These are phyloP conservation scores for Triops longicaudatus DNA, from an alignment of 1,140 invertebrate genomes.

Conservation along the genomic window DNA sequence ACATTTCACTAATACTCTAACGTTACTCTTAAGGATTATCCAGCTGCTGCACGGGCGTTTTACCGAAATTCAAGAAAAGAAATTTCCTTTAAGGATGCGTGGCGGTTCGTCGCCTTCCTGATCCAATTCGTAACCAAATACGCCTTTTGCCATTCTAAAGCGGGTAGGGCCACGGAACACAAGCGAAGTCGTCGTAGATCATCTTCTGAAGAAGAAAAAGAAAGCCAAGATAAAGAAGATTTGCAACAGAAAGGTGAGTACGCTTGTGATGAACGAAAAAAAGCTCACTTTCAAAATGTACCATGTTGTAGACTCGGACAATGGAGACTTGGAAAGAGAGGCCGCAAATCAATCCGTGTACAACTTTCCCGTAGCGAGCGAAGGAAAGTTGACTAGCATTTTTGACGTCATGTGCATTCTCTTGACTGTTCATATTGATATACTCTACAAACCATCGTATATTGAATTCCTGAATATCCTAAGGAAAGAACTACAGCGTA, in stretches of 20 bases:
- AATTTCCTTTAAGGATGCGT: not conserved
- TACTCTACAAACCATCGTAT: not conserved
- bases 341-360: slow-evolving; percentile 10
- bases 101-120: not conserved
- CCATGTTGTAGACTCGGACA: not conserved
- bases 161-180: not conserved
- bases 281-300: not conserved
- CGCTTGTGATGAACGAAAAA: not conserved
- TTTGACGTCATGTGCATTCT: slow-evolving; percentile 19
- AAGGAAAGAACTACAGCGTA: not conserved
- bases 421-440: not conserved
- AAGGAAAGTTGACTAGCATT: slow-evolving; percentile 13
- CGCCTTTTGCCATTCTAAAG: not conserved
- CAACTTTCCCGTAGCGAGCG: slow-evolving; percentile 17
- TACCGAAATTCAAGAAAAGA: not conserved
- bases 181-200: not conserved
- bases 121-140: not conserved
- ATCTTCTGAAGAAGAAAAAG: not conserved
- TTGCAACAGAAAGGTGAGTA: not conserved
- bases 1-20: not conserved
- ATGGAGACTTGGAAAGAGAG: not conserved
- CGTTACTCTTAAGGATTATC: not conserved
- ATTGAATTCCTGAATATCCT: not conserved
- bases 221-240: not conserved
- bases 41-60: not conserved